phyloP scores from a whole-genome alignment of 2,888 invertebrate genomes.

The Drosophila mimetica region DNA sequence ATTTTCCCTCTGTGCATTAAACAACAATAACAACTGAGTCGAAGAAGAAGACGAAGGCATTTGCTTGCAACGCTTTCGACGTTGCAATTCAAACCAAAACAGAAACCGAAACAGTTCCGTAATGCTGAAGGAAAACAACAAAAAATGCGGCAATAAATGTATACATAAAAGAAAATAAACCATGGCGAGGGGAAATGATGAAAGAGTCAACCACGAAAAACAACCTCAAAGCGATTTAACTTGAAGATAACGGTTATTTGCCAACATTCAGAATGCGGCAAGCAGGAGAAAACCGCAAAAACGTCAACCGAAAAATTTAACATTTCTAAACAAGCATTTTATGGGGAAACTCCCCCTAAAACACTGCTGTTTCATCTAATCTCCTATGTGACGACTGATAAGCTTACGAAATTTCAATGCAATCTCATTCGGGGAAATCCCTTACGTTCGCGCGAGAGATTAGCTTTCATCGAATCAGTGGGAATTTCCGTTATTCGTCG shows the following conservation, averaged over 20 bases:
- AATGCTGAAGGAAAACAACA: constrained; percentile 66
- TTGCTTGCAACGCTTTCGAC: constrained; percentile 63
- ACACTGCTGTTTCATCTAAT: constrained; percentile 1
- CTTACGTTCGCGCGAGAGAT: background rate
- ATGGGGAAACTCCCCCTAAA: constrained; percentile 2
- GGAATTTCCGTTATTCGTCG: background rate
- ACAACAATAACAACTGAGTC: constrained; percentile 3
- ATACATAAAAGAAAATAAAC: constrained; percentile 36
- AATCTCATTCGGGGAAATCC: constrained; percentile 7
- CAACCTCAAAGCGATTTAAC: constrained; percentile 70
- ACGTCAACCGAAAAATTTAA: constrained; percentile 18
- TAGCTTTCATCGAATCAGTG: background rate
- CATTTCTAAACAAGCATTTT: constrained; percentile 10
- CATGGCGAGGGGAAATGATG: constrained; percentile 27
- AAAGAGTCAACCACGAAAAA: constrained; percentile 36
- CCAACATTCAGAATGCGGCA: constrained; percentile 19
- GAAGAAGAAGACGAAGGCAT: constrained; percentile 44
- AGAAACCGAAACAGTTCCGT: constrained; percentile 75
- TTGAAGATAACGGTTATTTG: constrained; percentile 66
- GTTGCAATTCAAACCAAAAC: constrained; percentile 55
- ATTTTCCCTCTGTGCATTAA: background rate
- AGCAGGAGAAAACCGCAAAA: constrained; percentile 1
- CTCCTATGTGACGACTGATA: constrained; percentile 11
- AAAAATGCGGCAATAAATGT: constrained; percentile 42
- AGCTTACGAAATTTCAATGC: constrained; percentile 7